phyloP scores from a whole-genome alignment of 1,140 invertebrate genomes.

The Lucilia cuprina region DNA sequence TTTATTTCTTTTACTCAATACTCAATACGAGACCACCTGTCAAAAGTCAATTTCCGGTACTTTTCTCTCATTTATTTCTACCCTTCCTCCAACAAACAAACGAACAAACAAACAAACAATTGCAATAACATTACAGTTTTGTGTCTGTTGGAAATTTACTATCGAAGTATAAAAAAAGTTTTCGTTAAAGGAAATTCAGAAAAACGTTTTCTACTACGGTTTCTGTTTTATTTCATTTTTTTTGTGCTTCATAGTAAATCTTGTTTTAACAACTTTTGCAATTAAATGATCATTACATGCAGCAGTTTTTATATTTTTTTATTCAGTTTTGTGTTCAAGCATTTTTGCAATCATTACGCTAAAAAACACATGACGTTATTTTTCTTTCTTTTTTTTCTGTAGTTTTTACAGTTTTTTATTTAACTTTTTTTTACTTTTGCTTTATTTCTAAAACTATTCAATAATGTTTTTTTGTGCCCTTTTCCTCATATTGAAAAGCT shows the following conservation, averaged over 20 bases:
- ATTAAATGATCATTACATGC: conserved; percentile 15
- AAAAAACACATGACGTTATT: conserved; percentile 4
- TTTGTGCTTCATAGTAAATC: not conserved
- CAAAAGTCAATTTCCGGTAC: conserved; percentile 5
- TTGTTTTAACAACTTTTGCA: conserved; percentile 15
- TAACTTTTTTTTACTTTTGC: too few species aligned
- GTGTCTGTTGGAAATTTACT: not conserved
- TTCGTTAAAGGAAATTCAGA: not conserved
- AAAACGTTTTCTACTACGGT: not conserved
- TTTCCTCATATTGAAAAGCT: not conserved
- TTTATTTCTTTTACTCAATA: not conserved
- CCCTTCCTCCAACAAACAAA: too few species aligned
- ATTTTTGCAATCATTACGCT: not conserved
- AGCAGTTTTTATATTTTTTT: not conserved
- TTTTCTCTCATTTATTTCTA: not conserved
- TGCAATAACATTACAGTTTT: not conserved
- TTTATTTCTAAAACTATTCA: not conserved
- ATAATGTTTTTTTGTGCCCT: not conserved
- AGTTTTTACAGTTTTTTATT: too few species aligned
- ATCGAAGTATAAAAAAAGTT: too few species aligned
- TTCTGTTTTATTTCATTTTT: too few species aligned
- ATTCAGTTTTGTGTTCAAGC: not conserved
- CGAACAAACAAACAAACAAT: too few species aligned
- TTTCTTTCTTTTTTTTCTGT: too few species aligned
- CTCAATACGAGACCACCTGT: not conserved